Conservation (phyloP, 2,888 invertebrate genomes). For the Lithosia quadra region DNA sequence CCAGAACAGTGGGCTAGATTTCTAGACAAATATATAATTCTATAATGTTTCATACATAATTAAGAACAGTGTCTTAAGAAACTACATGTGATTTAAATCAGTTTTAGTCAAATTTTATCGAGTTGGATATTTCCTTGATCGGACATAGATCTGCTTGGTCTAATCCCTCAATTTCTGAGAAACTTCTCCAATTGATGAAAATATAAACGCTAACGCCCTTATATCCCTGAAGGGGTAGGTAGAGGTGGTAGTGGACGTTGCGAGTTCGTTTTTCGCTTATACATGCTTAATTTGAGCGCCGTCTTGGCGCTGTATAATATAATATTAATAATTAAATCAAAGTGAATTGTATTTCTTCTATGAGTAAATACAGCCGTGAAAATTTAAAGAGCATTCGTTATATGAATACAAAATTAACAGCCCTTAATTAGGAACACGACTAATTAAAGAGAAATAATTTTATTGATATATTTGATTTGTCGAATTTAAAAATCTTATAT, state of each 20-base stretch:
- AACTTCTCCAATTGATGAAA: too few relatives aligned
- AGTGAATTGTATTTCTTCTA: not conserved
- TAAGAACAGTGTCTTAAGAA: slow-evolving; percentile 36
- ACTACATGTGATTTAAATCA: not conserved
- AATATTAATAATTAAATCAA: not conserved
- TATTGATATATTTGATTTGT: slow-evolving; percentile 8
- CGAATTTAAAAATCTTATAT: slow-evolving; percentile 7
- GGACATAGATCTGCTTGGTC: too few relatives aligned
- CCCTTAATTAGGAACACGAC: slow-evolving; percentile 18
- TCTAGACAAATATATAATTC: slow-evolving; percentile 59
- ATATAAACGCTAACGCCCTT: too few relatives aligned
- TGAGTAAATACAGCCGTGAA: not conserved
- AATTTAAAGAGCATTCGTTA: slow-evolving; percentile 15
- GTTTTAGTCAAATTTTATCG: not conserved
- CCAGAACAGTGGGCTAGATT: slow-evolving; percentile 40
- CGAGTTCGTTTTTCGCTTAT: too few relatives aligned
- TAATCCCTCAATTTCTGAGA: too few relatives aligned
- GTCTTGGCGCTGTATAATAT: too few relatives aligned
- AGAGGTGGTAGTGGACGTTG: too few relatives aligned
- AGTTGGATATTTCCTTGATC: too few relatives aligned
- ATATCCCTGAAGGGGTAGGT: too few relatives aligned
- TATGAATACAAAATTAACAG: slow-evolving; percentile 20
- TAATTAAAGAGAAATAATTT: slow-evolving; percentile 18
- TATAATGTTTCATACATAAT: slow-evolving; percentile 60
- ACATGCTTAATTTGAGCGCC: too few relatives aligned